Conservation (phyloP, 2,113 vertebrate genomes). For the Accipiter cooperii region DNA sequence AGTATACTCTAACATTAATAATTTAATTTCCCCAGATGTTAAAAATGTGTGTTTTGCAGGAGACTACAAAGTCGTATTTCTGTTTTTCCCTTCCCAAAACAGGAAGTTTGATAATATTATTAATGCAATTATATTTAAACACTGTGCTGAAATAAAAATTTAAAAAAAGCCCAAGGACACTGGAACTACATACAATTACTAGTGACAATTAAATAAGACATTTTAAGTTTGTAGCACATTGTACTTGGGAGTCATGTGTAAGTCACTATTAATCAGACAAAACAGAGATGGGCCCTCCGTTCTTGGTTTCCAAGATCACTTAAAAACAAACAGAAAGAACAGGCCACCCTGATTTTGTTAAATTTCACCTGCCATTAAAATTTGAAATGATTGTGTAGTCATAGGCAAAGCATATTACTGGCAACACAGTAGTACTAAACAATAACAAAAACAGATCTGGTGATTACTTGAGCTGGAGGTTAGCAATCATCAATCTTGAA, state of each 20-base stretch:
- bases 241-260: not conserved
- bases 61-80: not conserved
- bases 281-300: not conserved
- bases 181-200: not conserved
- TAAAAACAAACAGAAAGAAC: not conserved
- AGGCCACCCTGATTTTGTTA: not conserved
- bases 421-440: not conserved
- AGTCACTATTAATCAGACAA: not conserved
- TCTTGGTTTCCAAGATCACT: not conserved
- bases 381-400: not conserved
- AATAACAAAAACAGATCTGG: slow-evolving; percentile 50
- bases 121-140: not conserved
- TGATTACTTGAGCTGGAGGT: slow-evolving; percentile 26
- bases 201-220: not conserved
- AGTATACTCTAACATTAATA: not conserved
- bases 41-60: not conserved
- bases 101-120: not conserved
- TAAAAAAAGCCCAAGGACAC: not conserved
- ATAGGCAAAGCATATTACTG: not conserved
- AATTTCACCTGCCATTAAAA: not conserved
- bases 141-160: not conserved
- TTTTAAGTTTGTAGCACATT: not conserved
- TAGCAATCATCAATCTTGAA: not conserved
- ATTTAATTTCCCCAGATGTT: slow-evolving; percentile 10
- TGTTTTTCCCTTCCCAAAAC: not conserved